Evolutionary conservation across 2,797 vertebrate species (phyloP).

Genomic region (Eupleurogrammus muticus): DNA sequence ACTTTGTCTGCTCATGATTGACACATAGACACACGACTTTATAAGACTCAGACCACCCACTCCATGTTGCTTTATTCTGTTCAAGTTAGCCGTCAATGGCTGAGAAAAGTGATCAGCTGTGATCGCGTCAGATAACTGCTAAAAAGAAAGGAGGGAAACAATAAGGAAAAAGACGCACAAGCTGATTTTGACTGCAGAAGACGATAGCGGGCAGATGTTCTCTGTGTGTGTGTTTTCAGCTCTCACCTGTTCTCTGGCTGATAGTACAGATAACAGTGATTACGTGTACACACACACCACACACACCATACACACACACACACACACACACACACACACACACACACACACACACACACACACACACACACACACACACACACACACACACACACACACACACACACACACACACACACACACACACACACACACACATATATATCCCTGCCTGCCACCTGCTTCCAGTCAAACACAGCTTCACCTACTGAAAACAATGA

Average conservation of each 20-base stretch:
- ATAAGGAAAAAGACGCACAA: conserved; percentile 11
- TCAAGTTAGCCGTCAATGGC: neutral
- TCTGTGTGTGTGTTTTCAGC: conserved; percentile 37
- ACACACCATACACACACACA: conserved; percentile 40
- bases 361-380: conserved; percentile 44
- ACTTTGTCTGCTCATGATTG: conserved; percentile 30
- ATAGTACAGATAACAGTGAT: conserved; percentile 78
- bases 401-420: no score
- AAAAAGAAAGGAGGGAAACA: neutral
- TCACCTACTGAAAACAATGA: conserved; percentile 83
- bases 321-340: conserved; percentile 49
- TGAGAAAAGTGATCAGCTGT: neutral
- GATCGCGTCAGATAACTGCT: neutral
- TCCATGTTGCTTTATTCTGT: conserved; percentile 15
- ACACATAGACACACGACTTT: conserved; percentile 41
- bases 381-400: conserved; percentile 42
- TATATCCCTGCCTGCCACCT: conserved; percentile 79
- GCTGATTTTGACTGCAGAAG: conserved; percentile 35
- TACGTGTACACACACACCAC: conserved; percentile 48
- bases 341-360: conserved; percentile 50
- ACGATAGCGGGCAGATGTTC: conserved; percentile 73
- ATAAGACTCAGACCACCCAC: conserved; percentile 54
- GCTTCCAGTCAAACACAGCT: conserved; percentile 86
- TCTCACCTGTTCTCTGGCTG: conserved; percentile 77
- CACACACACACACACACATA: conserved; percentile 43